Base-by-base conservation (phyloP, 2,113 vertebrate genomes). In the Myodes glareolus region DNA sequence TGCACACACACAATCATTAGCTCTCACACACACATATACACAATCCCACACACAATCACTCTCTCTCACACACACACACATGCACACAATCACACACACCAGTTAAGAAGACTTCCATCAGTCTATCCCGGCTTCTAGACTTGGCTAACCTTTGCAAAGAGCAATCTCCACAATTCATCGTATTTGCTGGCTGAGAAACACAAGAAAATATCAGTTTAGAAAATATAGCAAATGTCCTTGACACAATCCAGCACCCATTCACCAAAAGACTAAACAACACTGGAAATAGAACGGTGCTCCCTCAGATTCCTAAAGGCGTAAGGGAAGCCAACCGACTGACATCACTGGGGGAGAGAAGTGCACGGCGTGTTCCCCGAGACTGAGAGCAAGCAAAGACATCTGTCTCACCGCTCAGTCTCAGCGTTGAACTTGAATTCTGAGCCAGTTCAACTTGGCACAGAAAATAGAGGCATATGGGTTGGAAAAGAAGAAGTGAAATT, bases 301-400 rank as follows among this genome's bases (percentile, higher is more conserved):
- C 42, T 45, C 36, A 45, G 5, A 3, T 39, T 50, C 2, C 4
- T 1, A 61, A 19, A 78, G 87, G 33, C 33, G 3, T 2, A 6
- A 4, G 1, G 1, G 8, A 27, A 21, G 39, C 31, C 67, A 63
- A 19, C 33, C 5, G 2, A 31, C 58, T 39, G n/a, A 31, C 58
- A 6, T 67, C 85, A 47, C 50, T 13, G 16, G 42, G 45, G 65
- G 4, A 12, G n/a, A 50, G 73, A 88, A 76, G 45, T 27, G 7
- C 50, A 27, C 2, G 29, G 27, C 0, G 1, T 25, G 1, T 25
- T 21, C 58, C 47, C 61, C 1, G 11, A n/a, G 42, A 5, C 9
- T 6, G 14, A 17, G 6, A 72, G 52, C 45, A 21, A 58, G 65
- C 67, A 5, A 63, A 73, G 47, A 4, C 47, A 7, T 16, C 85